Conservation (phyloP, 23 tunicate species). For the Phallusia fumigata region DNA sequence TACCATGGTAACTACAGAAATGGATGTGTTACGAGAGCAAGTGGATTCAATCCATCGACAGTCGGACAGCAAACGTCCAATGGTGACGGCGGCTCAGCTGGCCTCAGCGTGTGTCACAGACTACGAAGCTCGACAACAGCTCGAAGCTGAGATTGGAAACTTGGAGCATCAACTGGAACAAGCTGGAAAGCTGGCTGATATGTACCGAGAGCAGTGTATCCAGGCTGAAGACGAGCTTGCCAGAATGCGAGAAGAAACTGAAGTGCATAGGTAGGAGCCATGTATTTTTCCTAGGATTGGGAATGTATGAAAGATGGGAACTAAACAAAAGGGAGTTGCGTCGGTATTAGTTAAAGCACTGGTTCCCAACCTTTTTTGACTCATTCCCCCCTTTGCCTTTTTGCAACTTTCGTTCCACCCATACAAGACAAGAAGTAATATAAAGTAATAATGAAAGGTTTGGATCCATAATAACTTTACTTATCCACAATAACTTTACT, state of each 20-base stretch:
- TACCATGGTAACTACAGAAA: constrained; percentile 45
- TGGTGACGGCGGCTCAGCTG: constrained; percentile 17
- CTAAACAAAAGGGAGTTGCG: too few relatives aligned
- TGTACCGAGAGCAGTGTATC: constrained; percentile 98
- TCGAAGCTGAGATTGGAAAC: constrained; percentile 67
- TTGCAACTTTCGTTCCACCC: too few relatives aligned
- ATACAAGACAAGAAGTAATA: too few relatives aligned
- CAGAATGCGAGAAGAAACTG: constrained; percentile 76
- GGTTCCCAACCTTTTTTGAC: too few relatives aligned
- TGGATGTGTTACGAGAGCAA: constrained; percentile 54
- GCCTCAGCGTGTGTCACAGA: constrained; percentile 60
- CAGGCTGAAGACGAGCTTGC: constrained; percentile 87
- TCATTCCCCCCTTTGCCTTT: too few relatives aligned
- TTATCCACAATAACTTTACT: too few relatives aligned
- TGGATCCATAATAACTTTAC: too few relatives aligned
- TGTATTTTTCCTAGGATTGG: too few relatives aligned
- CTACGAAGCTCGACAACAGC: constrained; percentile 65
- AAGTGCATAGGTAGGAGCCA: constrained; percentile 84
- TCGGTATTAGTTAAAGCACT: too few relatives aligned
- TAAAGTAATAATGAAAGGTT: too few relatives aligned
- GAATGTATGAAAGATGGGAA: too few relatives aligned
- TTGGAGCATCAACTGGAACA: constrained; percentile 77
- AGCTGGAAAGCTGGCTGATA: constrained; percentile 92
- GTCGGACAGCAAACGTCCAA: constrained; percentile 17
- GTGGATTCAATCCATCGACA: constrained; percentile 19